These are phyloP conservation scores for Phyto melanocephala DNA, from an alignment of 2,888 invertebrate genomes.

Conservation along the genomic window DNA sequence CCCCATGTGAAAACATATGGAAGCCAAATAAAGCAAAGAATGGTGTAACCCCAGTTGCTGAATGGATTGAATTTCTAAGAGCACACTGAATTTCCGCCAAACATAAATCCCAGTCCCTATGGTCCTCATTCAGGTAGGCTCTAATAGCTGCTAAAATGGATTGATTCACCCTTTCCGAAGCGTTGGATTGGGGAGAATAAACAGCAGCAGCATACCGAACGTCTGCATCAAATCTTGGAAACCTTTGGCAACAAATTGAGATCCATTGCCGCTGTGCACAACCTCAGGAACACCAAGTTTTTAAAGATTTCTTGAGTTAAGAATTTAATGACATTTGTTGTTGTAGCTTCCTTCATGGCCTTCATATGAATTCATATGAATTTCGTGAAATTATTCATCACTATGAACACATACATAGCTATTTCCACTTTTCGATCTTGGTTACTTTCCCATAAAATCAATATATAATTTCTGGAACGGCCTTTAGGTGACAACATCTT, in stretches of 20 bases:
- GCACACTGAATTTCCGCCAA: too few species aligned
- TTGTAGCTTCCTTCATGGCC: neutral
- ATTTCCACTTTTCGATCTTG: neutral
- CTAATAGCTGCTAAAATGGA: neutral
- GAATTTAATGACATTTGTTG: neutral
- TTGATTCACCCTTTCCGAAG: neutral
- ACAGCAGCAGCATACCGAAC: neutral
- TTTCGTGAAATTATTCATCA: neutral
- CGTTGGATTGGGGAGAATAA: neutral
- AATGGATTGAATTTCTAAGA: too few species aligned
- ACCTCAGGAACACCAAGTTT: too few species aligned
- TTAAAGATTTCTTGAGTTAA: neutral
- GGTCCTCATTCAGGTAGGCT: neutral
- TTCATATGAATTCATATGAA: neutral
- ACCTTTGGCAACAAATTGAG: too few species aligned
- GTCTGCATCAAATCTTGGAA: too few species aligned
- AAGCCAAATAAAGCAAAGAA: too few species aligned
- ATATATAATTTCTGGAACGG: constrained; percentile 8
- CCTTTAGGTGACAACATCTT: neutral
- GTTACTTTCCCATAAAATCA: constrained; percentile 7
- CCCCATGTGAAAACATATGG: too few species aligned
- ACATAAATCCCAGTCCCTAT: too few species aligned
- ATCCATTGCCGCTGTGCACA: too few species aligned
- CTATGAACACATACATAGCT: neutral
- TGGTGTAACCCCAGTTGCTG: too few species aligned